phyloP scores from a whole-genome alignment of 2,888 invertebrate species.

The Melinaea menophilus region DNA sequence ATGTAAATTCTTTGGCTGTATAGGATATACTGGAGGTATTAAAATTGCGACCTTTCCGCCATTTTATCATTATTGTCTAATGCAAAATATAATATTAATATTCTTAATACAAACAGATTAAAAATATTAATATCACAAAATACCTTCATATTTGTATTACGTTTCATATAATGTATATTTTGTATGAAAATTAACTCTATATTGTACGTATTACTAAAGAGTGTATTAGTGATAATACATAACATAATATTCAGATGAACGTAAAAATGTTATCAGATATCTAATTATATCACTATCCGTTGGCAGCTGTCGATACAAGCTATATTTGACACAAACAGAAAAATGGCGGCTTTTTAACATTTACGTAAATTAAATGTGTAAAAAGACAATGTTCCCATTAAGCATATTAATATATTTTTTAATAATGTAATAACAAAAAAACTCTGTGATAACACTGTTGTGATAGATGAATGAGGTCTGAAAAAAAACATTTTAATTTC shows the following conservation, averaged over 20 bases:
- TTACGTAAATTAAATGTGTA: no score
- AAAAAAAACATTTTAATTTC: no score
- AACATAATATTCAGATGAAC: slow-evolving; percentile 27
- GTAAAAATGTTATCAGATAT: slow-evolving; percentile 36
- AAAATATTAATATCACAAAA: no score
- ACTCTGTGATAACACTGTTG: no score
- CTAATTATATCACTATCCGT: slow-evolving; percentile 32
- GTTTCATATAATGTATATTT: not conserved
- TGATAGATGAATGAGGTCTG: no score
- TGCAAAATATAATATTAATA: no score
- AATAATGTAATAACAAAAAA: no score
- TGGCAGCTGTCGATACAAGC: slow-evolving; percentile 16
- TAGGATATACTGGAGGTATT: slow-evolving; percentile 10
- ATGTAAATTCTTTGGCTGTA: slow-evolving; percentile 36
- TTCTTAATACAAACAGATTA: no score
- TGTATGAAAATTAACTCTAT: not conserved
- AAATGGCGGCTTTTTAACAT: not conserved
- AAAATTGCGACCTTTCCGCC: not conserved
- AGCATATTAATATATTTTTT: no score
- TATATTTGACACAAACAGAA: slow-evolving; percentile 10
- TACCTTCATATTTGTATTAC: no score
- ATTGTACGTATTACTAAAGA: not conserved
- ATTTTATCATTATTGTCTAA: not conserved
- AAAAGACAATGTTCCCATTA: no score
- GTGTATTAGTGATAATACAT: slow-evolving; percentile 20